Base-by-base conservation (phyloP, 2,888 invertebrate species). In the Habrosyne pyritoides region DNA sequence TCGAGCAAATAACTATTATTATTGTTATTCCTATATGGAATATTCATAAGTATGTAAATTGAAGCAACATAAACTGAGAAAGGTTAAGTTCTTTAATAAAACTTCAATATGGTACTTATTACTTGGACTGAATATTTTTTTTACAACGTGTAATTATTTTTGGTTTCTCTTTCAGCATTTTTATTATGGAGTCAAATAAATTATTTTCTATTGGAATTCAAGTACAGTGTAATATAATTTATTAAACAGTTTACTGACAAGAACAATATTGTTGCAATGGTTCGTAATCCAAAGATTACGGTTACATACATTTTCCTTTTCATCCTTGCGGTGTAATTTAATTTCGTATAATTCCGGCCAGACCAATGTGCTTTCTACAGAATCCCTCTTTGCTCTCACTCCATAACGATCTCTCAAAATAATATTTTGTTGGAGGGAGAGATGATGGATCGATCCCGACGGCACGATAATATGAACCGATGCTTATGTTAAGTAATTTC, bases 371-470 rank as follows among this genome's bases (percentile, higher is more conserved):
- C n/a, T 42, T 14, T 42, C 42, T 8, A 42, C 4, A 42, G 18
- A 8, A 12, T 42, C 18, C 24, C 24, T 24, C 24, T 24, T 24
- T 24, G 18, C 42, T 42, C 42, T 42, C 42, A 42, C 14, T 18
- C 18, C 7, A 18, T 42, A 42, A 42, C 42, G 42, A 18, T 42
- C 42, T 18, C 18, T 42, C 33, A n/a, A 33, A 33, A 33, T 33
- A 33, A 42, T 42, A 36, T 18, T 42, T 14, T 42, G 42, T 8
- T 6, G 42, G 42, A 42, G 42, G 42, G 42, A 42, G 42, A 14
- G 42, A 42, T 42, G 42, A 42, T 42, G 42, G 42, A 42, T 42
- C 7, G 42, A 18, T 18, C 42, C 36, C 42, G 18, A 42, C 42
- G 18, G 42, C 42, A 42, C 7, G 7, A 18, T 42, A n/a, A n/a